phyloP scores from a whole-genome alignment of 1,140 invertebrate species.

The Leucophenga varia region DNA sequence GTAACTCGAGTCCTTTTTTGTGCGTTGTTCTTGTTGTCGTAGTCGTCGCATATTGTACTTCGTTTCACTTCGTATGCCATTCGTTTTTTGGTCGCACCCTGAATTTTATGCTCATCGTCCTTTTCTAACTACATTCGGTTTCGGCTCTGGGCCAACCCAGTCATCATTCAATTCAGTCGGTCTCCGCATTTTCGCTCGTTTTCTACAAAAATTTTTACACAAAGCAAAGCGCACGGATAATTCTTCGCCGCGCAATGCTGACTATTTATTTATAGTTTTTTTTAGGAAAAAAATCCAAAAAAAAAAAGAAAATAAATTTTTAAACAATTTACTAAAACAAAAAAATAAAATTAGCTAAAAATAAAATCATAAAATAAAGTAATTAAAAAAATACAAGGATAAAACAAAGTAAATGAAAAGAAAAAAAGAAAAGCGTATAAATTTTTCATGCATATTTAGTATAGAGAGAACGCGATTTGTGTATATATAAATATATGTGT shows the following conservation, averaged over 20 bases:
- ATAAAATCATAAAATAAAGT: conserved; percentile 3
- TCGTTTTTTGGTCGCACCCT: conserved; percentile 43
- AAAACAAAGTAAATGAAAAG: conserved; percentile 5
- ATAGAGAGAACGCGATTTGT: neutral
- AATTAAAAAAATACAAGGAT: conserved; percentile 3
- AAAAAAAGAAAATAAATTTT: conserved; percentile 25
- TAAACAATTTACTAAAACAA: conserved; percentile 17
- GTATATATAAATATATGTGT: no score
- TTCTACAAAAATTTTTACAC: conserved; percentile 9
- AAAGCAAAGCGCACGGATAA: neutral
- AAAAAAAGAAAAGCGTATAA: neutral
- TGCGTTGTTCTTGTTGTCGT: no score
- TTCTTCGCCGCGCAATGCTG: conserved; percentile 9
- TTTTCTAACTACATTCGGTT: no score
- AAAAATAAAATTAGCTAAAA: conserved; percentile 8
- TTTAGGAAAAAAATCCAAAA: conserved; percentile 18
- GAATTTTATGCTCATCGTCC: no score
- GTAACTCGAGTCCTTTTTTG: no score
- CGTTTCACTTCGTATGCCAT: neutral
- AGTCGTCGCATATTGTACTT: no score
- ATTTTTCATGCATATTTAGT: conserved; percentile 1
- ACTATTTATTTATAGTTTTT: conserved; percentile 4
- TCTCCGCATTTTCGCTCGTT: conserved; percentile 34
- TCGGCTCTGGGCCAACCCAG: conserved; percentile 44
- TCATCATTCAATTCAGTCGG: no score